A percentile compares a stretch with the other conserved stretches of the same genome.
Conservation (phyloP, 2,888 invertebrate genomes). For the Drosophila silvestris region DNA sequence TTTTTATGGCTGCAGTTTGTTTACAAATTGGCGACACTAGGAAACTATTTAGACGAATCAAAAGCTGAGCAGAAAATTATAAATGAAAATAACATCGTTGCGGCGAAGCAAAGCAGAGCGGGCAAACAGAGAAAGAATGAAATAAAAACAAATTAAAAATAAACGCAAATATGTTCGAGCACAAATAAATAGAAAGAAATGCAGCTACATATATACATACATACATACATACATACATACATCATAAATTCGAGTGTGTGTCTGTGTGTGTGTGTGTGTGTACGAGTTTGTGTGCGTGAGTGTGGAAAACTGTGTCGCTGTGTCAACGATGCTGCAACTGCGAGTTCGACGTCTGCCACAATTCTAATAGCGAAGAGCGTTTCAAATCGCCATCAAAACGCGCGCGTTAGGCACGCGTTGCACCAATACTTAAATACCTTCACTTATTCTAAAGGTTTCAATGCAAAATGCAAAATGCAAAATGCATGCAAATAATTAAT, state of each 20-base stretch:
- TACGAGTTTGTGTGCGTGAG: slow-evolving; percentile 24
- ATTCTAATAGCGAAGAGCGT: slow-evolving; percentile 45
- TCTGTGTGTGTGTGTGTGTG: slow-evolving; percentile 35
- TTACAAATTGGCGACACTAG: slow-evolving; percentile 80
- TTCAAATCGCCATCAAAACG: slow-evolving; percentile 49
- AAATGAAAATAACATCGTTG: slow-evolving; percentile 22
- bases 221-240: neutral
- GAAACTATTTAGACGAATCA: slow-evolving; percentile 64
- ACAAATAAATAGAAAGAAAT: slow-evolving; percentile 57
- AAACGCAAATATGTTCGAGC: slow-evolving; percentile 43
- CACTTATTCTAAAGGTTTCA: slow-evolving; percentile 5
- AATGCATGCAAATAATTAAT: slow-evolving; percentile 7
- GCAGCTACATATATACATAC: slow-evolving; percentile 13
- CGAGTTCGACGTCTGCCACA: slow-evolving; percentile 34
- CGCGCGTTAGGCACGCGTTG: slow-evolving; percentile 36
- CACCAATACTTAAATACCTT: slow-evolving; percentile 32
- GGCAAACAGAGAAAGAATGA: slow-evolving; percentile 34
- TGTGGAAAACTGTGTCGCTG: slow-evolving; percentile 76
- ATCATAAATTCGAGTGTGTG: slow-evolving; percentile 3
- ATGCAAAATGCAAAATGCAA: slow-evolving; percentile 1
- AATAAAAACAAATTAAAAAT: slow-evolving; percentile 75
- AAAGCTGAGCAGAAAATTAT: slow-evolving; percentile 38
- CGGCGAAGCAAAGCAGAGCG: slow-evolving; percentile 27
- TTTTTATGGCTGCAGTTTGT: slow-evolving; percentile 68
- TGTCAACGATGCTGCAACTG: slow-evolving; percentile 67